These are phyloP conservation scores for Dexiosoma caninum DNA, from an alignment of 2,888 invertebrate genomes.

Conservation along the genomic window DNA sequence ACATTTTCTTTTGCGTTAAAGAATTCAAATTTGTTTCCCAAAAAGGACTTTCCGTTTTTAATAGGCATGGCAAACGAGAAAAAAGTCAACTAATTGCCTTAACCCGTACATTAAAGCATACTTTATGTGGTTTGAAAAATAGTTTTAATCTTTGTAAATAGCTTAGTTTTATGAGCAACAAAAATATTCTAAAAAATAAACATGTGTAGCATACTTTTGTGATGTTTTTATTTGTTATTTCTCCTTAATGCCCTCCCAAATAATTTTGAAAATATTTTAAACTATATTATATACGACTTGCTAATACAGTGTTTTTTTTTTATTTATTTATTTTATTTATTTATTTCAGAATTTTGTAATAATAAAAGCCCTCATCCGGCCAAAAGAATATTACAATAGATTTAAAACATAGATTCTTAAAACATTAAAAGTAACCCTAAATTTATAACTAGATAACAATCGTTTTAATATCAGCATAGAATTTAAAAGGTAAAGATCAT, in stretches of 20 bases:
- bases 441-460: too few relatives aligned
- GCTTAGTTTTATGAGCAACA: not conserved
- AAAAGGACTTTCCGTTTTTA: not conserved
- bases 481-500: too few relatives aligned
- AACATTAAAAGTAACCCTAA: too few relatives aligned
- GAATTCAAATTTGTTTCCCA: not conserved
- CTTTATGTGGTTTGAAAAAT: slow-evolving; percentile 6
- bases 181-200: slow-evolving; percentile 30
- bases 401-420: too few relatives aligned
- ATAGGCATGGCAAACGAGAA: not conserved
- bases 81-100: slow-evolving; percentile 51
- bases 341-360: too few relatives aligned
- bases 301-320: too few relatives aligned
- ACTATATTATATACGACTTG: not conserved
- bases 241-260: not conserved
- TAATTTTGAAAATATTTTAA: slow-evolving; percentile 25
- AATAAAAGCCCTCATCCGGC: too few relatives aligned
- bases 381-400: too few relatives aligned
- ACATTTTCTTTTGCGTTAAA: not conserved
- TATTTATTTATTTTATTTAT: too few relatives aligned
- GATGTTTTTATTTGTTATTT: not conserved
- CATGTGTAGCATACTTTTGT: slow-evolving; percentile 42
- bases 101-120: slow-evolving; percentile 44
- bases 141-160: not conserved
- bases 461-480: too few relatives aligned